Conservation (phyloP, 2,797 vertebrate genomes). For the Rhynchotus rufescens region DNA sequence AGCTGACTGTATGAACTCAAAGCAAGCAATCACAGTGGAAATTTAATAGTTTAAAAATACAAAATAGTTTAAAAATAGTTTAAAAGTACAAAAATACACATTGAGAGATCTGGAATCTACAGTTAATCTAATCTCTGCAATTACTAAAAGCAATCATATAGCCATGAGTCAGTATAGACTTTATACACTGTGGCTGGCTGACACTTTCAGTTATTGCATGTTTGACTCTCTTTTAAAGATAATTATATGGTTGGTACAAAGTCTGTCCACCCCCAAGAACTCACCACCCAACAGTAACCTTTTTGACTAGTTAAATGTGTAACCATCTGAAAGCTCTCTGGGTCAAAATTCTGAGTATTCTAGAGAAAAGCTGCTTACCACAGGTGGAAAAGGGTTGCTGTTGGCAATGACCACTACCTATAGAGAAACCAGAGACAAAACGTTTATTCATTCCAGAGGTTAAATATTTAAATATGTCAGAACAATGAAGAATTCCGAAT, state of each 20-base stretch:
- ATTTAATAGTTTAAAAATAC: not conserved
- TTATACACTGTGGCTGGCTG: no score
- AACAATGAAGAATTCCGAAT: not conserved
- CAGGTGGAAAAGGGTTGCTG: slow-evolving; percentile 64
- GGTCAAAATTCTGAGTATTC: not conserved
- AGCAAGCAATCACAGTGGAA: not conserved
- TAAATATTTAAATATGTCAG: not conserved
- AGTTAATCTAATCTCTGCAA: not conserved
- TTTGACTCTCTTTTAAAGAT: not conserved
- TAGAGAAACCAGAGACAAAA: not conserved
- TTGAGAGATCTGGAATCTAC: not conserved
- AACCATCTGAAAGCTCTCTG: not conserved
- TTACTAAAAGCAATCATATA: not conserved
- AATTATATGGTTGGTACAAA: not conserved
- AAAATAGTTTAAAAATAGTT: no score
- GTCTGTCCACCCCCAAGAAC: not conserved
- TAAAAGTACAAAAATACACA: no score
- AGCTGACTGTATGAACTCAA: not conserved
- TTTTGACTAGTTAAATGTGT: not conserved
- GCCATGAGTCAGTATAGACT: accelerated
- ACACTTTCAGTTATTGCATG: not conserved
- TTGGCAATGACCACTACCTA: slow-evolving; percentile 47
- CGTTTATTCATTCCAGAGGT: not conserved
- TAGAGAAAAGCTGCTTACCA: slow-evolving; percentile 44
- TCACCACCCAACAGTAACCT: not conserved